Percentiles rank a stretch among this genome's conserved stretches.
phyloP scores from a whole-genome alignment of 2,113 vertebrate genomes.

The Pseudorhombus dupliciocellatus region DNA sequence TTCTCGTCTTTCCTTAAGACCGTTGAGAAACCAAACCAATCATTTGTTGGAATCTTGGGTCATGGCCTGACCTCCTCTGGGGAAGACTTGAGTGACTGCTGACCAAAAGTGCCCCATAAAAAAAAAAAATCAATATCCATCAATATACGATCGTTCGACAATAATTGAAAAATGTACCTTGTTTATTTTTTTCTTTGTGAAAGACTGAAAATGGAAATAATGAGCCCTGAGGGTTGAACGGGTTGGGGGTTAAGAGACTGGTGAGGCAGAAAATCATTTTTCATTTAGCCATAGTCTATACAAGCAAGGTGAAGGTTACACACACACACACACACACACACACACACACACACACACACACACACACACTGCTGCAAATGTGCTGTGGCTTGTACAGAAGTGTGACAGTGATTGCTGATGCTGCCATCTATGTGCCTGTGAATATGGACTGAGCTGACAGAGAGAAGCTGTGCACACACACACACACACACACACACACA shows the following conservation, averaged over 20 bases:
- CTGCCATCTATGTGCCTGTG: conserved; percentile 23
- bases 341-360: conserved; percentile 28
- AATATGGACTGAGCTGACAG: conserved; percentile 33
- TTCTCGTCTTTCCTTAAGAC: too few relatives aligned
- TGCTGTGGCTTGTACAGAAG: conserved; percentile 32
- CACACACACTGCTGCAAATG: conserved; percentile 7
- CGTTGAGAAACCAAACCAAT: too few relatives aligned
- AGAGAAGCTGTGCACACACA: conserved; percentile 35
- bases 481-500: conserved; percentile 9
- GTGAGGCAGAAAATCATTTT: conserved; percentile 63
- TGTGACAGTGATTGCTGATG: conserved; percentile 59
- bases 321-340: conserved; percentile 31
- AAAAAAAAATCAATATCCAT: not conserved
- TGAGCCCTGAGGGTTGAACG: conserved; percentile 14
- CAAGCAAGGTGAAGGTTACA: conserved; percentile 64
- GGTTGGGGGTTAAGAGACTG: conserved; percentile 57
- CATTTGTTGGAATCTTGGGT: too few relatives aligned
- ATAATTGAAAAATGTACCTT: not conserved
- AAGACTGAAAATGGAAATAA: conserved; percentile 1
- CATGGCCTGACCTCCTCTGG: not conserved
- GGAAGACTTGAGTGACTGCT: too few relatives aligned
- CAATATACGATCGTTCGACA: not conserved
- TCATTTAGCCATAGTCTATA: conserved; percentile 46
- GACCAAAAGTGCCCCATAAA: not conserved
- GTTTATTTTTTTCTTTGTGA: not conserved